These are phyloP conservation scores for Kryptopterus vitreolus DNA, from an alignment of 2,797 vertebrate genomes.

Conservation along the genomic window DNA sequence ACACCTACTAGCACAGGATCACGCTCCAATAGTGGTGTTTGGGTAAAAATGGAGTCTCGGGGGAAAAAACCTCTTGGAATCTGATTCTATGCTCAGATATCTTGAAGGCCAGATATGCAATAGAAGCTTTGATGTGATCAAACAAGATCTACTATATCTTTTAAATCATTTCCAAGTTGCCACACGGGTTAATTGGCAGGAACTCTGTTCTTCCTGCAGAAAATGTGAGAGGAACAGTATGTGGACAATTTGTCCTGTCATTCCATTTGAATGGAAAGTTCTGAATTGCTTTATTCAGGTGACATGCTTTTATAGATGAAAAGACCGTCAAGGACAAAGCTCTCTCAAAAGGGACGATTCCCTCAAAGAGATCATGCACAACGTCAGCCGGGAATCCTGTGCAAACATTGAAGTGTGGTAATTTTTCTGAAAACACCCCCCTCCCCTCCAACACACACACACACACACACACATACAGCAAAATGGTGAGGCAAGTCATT, in stretches of 20 bases:
- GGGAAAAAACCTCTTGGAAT: no score
- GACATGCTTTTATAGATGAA: neutral
- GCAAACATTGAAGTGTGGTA: neutral
- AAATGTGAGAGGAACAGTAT: neutral
- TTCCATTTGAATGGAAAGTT: conserved; percentile 10
- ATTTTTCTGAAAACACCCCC: neutral
- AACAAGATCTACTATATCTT: neutral
- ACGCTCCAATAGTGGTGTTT: no score
- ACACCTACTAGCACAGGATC: no score
- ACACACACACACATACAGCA: no score
- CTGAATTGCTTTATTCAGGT: conserved; percentile 15
- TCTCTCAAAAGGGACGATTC: neutral
- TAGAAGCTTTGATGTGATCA: no score
- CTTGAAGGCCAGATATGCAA: no score
- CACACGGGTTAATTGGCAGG: neutral
- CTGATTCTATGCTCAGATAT: no score
- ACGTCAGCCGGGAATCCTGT: neutral
- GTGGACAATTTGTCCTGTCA: neutral
- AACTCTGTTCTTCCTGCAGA: neutral
- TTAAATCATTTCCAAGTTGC: neutral
- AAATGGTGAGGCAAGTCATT: neutral
- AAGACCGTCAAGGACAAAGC: neutral
- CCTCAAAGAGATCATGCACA: neutral
- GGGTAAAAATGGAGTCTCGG: no score
- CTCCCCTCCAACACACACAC: no score